These are phyloP conservation scores for Sarcophaga subvicina DNA, from an alignment of 2,888 invertebrate genomes.

Conservation along the genomic window DNA sequence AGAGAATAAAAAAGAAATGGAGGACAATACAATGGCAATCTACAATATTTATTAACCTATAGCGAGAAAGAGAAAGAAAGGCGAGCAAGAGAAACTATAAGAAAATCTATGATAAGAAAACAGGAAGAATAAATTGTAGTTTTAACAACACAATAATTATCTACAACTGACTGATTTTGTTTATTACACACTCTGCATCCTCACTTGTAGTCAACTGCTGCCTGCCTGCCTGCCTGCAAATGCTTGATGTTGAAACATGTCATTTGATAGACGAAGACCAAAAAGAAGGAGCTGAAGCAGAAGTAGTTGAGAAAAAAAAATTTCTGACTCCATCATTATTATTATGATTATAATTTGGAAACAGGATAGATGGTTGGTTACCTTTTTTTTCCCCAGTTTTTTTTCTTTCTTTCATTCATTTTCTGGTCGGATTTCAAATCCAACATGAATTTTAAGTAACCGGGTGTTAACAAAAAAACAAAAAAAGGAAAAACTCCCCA, in stretches of 20 bases:
- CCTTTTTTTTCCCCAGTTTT: background rate
- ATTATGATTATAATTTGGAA: background rate
- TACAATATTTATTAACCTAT: background rate
- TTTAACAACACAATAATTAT: slow-evolving; percentile 37
- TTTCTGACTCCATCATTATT: background rate
- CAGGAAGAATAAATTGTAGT: slow-evolving; percentile 5
- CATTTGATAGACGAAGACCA: background rate
- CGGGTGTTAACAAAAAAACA: slow-evolving; percentile 28
- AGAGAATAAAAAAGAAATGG: background rate
- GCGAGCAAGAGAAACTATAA: background rate
- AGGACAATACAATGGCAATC: background rate
- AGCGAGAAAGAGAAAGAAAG: no score
- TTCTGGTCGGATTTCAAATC: background rate
- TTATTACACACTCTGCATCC: background rate
- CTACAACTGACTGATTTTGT: slow-evolving; percentile 41
- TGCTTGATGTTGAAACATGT: slow-evolving; percentile 2
- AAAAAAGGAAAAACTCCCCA: no score
- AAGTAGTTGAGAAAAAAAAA: background rate
- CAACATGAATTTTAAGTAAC: slow-evolving; percentile 19
- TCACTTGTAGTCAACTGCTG: background rate
- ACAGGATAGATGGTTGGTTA: background rate
- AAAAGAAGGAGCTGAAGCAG: background rate
- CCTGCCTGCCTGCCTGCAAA: background rate
- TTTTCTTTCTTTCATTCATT: background rate
- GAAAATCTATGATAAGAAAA: slow-evolving; percentile 3